These are phyloP conservation scores for Linepithema humile DNA, from an alignment of 1,140 invertebrate genomes.

Conservation along the genomic window DNA sequence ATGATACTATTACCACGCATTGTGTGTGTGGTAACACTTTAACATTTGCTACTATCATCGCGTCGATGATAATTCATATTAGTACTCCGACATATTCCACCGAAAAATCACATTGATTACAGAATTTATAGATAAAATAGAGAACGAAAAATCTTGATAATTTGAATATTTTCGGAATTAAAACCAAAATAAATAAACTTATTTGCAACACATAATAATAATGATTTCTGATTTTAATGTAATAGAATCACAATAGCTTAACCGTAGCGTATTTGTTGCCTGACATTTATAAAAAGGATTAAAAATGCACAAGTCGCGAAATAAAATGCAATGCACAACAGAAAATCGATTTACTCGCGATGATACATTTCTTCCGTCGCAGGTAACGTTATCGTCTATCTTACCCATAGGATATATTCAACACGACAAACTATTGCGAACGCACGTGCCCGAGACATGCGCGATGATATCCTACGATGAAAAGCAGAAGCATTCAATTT, in stretches of 20 bases:
- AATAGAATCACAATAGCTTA: background rate
- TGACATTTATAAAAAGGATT: slow-evolving; percentile 27
- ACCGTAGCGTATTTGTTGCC: background rate
- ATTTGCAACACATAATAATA: background rate
- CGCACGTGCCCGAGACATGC: background rate
- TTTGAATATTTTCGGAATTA: background rate
- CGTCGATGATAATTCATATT: background rate
- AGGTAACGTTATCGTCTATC: slow-evolving; percentile 59
- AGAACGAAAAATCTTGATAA: background rate
- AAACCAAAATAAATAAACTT: background rate
- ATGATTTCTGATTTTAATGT: background rate
- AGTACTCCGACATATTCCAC: background rate
- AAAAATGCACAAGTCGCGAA: slow-evolving; percentile 51
- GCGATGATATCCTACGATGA: slow-evolving; percentile 12
- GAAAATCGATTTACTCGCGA: slow-evolving; percentile 60
- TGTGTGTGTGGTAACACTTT: too few relatives aligned
- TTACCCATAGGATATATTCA: slow-evolving; percentile 25
- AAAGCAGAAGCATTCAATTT: slow-evolving; percentile 72
- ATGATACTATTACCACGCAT: background rate
- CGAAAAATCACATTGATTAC: background rate
- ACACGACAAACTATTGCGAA: slow-evolving; percentile 32
- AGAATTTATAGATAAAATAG: background rate
- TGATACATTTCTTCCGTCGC: slow-evolving; percentile 42
- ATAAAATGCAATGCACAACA: slow-evolving; percentile 5
- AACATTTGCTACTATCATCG: background rate